Evolutionary conservation across 2,888 invertebrate species (phyloP).

Genomic region (Heliconius hortense): DNA sequence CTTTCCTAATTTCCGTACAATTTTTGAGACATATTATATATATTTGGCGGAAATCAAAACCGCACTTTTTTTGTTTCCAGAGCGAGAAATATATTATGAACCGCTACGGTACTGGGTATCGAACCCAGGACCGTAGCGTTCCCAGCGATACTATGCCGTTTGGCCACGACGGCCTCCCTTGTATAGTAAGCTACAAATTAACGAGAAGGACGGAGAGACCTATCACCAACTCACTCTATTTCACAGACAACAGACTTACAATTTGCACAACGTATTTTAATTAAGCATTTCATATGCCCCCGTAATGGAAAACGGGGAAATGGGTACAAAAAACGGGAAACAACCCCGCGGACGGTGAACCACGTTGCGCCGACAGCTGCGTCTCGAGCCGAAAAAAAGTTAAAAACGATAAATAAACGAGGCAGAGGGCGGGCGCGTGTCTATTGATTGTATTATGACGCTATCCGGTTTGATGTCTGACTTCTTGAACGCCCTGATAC

Average conservation of each 20-base stretch:
- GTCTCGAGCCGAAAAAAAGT: slow-evolving; percentile 27
- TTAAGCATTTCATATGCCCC: not conserved
- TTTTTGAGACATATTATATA: too few relatives aligned
- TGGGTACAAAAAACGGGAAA: slow-evolving; percentile 7
- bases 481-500: not conserved
- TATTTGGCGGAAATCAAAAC: not conserved
- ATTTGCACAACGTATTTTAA: not conserved
- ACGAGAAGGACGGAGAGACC: not conserved
- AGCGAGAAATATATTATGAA: too few relatives aligned
- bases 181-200: not conserved
- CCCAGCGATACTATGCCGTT: too few relatives aligned
- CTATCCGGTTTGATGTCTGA: slow-evolving; percentile 26
- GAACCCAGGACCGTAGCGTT: too few relatives aligned
- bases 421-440: slow-evolving; percentile 22
- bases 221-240: not conserved
- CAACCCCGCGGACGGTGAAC: slow-evolving; percentile 13
- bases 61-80: not conserved
- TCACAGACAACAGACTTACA: not conserved
- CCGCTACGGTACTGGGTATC: too few relatives aligned
- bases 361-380: slow-evolving; percentile 30
- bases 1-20: not conserved
- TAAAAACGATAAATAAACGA: slow-evolving; percentile 35
- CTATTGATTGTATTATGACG: slow-evolving; percentile 38
- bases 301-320: not conserved
- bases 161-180: not conserved